Conservation (phyloP, 1,140 invertebrate genomes). For the Gonatopus flavifemur region DNA sequence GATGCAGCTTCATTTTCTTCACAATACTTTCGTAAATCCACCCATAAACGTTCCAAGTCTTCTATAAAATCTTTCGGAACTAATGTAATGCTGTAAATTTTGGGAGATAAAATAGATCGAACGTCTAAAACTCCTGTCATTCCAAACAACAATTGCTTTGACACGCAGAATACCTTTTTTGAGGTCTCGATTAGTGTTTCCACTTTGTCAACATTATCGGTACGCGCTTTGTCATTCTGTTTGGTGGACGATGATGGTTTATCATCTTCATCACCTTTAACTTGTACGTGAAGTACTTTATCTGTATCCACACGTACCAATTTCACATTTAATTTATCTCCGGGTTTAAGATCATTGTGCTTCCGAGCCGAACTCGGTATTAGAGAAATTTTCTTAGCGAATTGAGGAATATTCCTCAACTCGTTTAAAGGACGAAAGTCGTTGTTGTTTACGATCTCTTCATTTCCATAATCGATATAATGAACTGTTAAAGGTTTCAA, state of each 20-base stretch:
- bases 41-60: constrained; percentile 16
- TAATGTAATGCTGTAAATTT: constrained; percentile 21
- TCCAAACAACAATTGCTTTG: not conserved
- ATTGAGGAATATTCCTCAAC: constrained; percentile 11
- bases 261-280: no score
- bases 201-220: no score
- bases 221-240: no score
- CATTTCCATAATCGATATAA: constrained; percentile 41
- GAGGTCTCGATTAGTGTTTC: no score
- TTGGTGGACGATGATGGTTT: not conserved
- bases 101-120: constrained; percentile 6
- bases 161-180: no score
- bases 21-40: constrained; percentile 18
- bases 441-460: constrained; percentile 3
- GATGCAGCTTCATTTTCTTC: no score
- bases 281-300: constrained; percentile 29
- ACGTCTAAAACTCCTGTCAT: constrained; percentile 23
- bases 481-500: constrained; percentile 23
- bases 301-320: constrained; percentile 20
- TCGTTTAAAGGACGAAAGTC: constrained; percentile 26
- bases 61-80: not conserved
- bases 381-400: constrained; percentile 26
- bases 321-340: constrained; percentile 21
- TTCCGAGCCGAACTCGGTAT: not conserved
- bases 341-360: not conserved